phyloP scores from a whole-genome alignment of 2,888 invertebrate genomes.

The Epinotia ramella region DNA sequence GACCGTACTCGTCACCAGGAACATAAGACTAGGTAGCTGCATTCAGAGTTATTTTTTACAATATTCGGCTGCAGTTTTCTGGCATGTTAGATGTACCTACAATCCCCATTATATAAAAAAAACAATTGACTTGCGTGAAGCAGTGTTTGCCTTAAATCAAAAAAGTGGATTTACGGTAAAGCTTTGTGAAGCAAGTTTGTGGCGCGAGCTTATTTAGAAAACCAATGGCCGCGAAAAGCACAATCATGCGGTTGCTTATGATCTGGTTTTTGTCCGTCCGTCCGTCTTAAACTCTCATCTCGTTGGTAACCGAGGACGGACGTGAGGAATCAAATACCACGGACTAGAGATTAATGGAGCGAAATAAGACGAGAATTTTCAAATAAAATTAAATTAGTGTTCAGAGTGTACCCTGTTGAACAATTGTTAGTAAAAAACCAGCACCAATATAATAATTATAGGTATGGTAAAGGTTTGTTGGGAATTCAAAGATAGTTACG shows the following conservation, averaged over 20 bases:
- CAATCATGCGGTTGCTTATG: slow-evolving; percentile 73
- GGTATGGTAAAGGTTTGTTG: too few species aligned
- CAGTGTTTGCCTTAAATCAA: not conserved
- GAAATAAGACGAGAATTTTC: not conserved
- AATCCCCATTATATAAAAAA: too few species aligned
- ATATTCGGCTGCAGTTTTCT: not conserved
- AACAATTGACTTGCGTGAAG: not conserved
- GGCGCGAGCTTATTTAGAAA: slow-evolving; percentile 43
- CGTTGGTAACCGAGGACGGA: slow-evolving; percentile 66
- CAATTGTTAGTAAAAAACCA: too few species aligned
- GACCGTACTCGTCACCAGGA: too few species aligned
- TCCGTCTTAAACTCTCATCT: slow-evolving; percentile 70
- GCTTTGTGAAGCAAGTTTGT: slow-evolving; percentile 31
- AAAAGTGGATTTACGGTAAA: slow-evolving; percentile 29
- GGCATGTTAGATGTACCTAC: not conserved
- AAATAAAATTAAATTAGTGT: not conserved
- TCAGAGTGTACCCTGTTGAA: not conserved
- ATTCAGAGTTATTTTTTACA: not conserved
- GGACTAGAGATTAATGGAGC: slow-evolving; percentile 52
- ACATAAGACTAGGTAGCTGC: too few species aligned
- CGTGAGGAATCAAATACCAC: slow-evolving; percentile 61
- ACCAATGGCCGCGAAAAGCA: slow-evolving; percentile 57
- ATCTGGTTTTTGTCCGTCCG: slow-evolving; percentile 72
- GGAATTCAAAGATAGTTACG: too few species aligned
- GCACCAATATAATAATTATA: too few species aligned